Base-by-base conservation (phyloP, 2,888 invertebrate genomes). In the Stenotaenia linearis region DNA sequence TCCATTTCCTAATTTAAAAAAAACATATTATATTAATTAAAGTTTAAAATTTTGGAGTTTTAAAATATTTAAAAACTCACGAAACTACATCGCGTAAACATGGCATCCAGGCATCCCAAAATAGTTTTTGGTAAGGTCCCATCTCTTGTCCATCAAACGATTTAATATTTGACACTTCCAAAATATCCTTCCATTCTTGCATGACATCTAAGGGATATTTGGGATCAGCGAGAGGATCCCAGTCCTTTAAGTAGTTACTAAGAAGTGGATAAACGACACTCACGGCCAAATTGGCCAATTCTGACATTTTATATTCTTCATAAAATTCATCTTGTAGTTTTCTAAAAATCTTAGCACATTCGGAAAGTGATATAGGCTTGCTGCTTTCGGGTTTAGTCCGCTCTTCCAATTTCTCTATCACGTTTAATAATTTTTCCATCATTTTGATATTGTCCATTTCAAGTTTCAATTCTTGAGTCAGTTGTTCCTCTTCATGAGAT, bases 81-180 rank as follows among this genome's bases (percentile, higher is more conserved):
- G 90, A 90, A 82, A 92, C 90, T 69, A 92, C 91, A 56, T 89
- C 88, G 83, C 93, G 90, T 81, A 97, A 88, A 80, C 90, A 89
- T n/a, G 96, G 96, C 88, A 96, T 91, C 91, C 95, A 95, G 81
- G 93, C 91, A 84, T 95, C 93, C 96, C 96, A 96, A 82, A 97
- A 88, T 80, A 97, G 88, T 83, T 91, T 91, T 86, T 94, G 93
- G 85, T 93, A 96, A 0, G 94, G 92, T 81, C 88, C 83, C 32
- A 78, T 80, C n/a, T 78, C 81, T 87, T 87, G 56, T 94, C 86
- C 82, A 94, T 89, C 45, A 88, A 35, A 80, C 15, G 74, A 74
- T 28, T 90, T 88, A 1, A 40, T 40, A 56, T 75, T 78, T 7
- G 82, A 82, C 30, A 85, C 85, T 79, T 86, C 87, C 37, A 88